These are phyloP conservation scores for Felis catus DNA, from an alignment of 2,113 vertebrate species.

Conservation along the genomic window DNA sequence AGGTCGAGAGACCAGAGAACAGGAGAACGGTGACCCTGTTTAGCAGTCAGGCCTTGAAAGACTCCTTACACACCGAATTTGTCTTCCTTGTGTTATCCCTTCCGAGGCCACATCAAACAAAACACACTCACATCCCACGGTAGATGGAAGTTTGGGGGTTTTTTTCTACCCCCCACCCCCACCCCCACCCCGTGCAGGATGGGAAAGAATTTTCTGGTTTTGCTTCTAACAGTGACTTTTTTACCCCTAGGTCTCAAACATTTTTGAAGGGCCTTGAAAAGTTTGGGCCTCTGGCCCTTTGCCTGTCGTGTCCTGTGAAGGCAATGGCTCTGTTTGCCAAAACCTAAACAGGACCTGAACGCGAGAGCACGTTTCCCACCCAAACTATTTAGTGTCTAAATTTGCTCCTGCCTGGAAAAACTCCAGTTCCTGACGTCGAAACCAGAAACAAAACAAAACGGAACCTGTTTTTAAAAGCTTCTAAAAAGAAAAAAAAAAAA, in stretches of 20 bases:
- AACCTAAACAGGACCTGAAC: background rate
- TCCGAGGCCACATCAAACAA: background rate
- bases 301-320: background rate
- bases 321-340: background rate
- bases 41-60: background rate
- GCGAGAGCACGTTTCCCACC: background rate
- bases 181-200: background rate
- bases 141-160: background rate
- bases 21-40: accelerated
- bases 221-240: background rate
- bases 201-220: background rate
- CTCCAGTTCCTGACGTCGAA: background rate
- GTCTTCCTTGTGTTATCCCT: background rate
- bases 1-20: background rate
- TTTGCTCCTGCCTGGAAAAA: conserved; percentile 38
- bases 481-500: background rate
- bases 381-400: background rate
- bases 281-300: background rate
- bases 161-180: background rate
- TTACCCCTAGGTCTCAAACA: background rate
- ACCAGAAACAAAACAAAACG: background rate
- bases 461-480: conserved; percentile 18
- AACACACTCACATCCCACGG: accelerated
- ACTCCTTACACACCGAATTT: too few species aligned
- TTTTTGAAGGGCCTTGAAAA: background rate